Conservation (phyloP, 2,113 vertebrate species). For the Pelmatolapia mariae region DNA sequence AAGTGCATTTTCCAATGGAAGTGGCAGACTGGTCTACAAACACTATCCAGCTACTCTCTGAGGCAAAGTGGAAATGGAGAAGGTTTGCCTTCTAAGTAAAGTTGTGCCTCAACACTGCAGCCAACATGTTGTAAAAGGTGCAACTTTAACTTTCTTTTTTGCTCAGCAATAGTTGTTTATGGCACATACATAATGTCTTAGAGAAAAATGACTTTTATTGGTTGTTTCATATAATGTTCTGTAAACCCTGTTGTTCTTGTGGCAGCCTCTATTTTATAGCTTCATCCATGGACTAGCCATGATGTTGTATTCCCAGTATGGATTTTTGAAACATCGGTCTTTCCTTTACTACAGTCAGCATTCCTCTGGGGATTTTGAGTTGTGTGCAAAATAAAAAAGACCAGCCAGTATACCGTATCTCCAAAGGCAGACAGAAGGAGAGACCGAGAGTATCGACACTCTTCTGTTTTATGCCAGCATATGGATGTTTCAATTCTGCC, state of each 20-base stretch:
- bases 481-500: constrained; percentile 44
- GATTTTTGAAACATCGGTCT: neutral
- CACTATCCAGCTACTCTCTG: neutral
- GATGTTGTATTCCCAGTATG: neutral
- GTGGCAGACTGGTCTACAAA: neutral
- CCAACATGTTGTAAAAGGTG: neutral
- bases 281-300: neutral
- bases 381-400: constrained; percentile 18
- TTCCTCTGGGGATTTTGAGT: neutral
- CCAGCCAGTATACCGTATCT: neutral
- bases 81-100: neutral
- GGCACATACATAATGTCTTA: neutral
- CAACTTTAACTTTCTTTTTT: neutral
- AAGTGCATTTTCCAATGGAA: neutral
- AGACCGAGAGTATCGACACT: neutral
- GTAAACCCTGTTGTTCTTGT: neutral
- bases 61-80: neutral
- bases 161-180: neutral
- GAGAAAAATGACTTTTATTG: neutral
- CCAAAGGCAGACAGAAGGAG: neutral
- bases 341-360: neutral
- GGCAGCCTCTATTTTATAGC: neutral
- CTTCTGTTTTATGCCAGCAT: constrained; percentile 21
- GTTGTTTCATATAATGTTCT: neutral
- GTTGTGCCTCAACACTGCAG: neutral